A percentile compares a stretch with the other conserved stretches of the same genome.
phyloP scores from a whole-genome alignment of 2,113 vertebrate species.

The Odocoileus virginianus region DNA sequence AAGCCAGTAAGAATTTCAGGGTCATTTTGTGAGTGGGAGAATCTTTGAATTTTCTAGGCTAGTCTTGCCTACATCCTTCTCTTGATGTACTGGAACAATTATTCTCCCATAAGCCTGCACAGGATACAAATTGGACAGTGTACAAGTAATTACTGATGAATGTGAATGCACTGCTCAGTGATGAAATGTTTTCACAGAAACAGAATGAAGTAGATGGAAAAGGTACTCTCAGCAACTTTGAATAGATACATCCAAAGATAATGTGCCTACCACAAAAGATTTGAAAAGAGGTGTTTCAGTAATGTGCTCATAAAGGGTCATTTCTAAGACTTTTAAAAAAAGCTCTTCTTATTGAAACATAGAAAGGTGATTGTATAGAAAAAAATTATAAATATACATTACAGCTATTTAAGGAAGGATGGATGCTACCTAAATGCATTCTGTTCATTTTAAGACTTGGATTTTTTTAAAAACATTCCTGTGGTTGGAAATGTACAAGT shows the following conservation, averaged over 20 bases:
- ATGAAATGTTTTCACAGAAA: constrained; percentile 66
- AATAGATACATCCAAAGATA: constrained; percentile 68
- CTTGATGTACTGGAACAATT: constrained; percentile 50
- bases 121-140: constrained; percentile 56
- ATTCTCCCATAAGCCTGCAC: constrained; percentile 37
- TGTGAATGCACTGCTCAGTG: constrained; percentile 47
- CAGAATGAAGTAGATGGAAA: constrained; percentile 68
- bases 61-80: constrained; percentile 42
- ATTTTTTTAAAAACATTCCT: not conserved
- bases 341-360: constrained; percentile 37
- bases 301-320: constrained; percentile 56
- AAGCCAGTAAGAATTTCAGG: constrained; percentile 36
- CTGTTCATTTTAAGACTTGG: not conserved
- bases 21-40: constrained; percentile 33
- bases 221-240: constrained; percentile 60
- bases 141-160: constrained; percentile 69
- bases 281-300: constrained; percentile 47
- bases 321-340: constrained; percentile 65
- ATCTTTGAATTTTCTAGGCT: constrained; percentile 27
- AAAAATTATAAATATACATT: constrained; percentile 38
- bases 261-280: constrained; percentile 66
- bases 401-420: not conserved
- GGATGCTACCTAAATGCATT: not conserved
- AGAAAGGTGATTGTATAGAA: constrained; percentile 12
- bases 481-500: not conserved